Base-by-base conservation (phyloP, 1,140 invertebrate species). In the Linepithema humile region DNA sequence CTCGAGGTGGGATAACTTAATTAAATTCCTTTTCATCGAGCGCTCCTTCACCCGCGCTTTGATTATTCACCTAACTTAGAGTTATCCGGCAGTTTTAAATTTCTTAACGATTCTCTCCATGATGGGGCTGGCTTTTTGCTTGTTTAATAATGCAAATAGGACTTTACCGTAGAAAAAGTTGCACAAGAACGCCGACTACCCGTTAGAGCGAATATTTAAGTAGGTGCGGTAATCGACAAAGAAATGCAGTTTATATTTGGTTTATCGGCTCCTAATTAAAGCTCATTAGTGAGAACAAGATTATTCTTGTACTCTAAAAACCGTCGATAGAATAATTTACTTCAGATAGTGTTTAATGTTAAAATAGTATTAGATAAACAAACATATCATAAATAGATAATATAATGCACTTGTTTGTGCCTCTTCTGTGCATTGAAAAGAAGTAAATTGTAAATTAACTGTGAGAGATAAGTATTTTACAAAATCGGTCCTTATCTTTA, bases 131-230 rank as follows among this genome's bases (percentile, higher is more conserved):
- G n/a, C 64, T 78, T 67, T 69, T 48, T 20, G 35, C 62, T 40
- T 29, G 65, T 29, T 78, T 78, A 78, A 78, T 69, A 78, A 69
- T 78, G 75, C 64, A 78, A 55, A 55, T 69, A 65, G 48, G 45
- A 38, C 10, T 38, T 67, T 67, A 40, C 5, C 35, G 26, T 9
- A 64, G 12, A 69, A 55, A 55, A 69, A 55, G 48, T 55, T 55
- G 35, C 59, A 23, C 29, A 4, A 4, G 17, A 55, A 55, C 15
- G 7, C 12, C 26, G 12, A 17, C 17, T 53, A 10, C 29, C 6
- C 23, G 69, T 78, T 64, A 5, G 15, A 55, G 5, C 15, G 0
- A 50, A n/a, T 78, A 67, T 78, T 78, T 78, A 69, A 55, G 48
- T 78, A 10, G 3, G 53, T 48, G 9, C 53, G 1, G 1, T n/a